phyloP scores from a whole-genome alignment of 2,888 invertebrate genomes.

The Thymelicus sylvestris region DNA sequence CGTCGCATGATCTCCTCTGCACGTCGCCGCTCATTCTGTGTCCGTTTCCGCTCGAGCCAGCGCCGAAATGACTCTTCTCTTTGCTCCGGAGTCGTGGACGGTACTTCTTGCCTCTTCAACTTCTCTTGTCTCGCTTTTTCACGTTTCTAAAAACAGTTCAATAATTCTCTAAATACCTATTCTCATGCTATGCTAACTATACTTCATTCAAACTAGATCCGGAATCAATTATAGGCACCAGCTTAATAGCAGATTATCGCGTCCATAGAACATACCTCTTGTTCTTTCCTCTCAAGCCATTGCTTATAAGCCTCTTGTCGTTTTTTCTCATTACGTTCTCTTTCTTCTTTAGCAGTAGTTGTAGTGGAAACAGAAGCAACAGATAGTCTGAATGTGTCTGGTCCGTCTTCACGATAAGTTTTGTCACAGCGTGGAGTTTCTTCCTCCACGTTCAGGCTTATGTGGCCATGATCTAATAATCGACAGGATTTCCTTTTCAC shows the following conservation, averaged over 20 bases:
- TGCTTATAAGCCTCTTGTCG: conserved; percentile 72
- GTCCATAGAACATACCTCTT: conserved; percentile 57
- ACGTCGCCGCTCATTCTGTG: conserved; percentile 64
- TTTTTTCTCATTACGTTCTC: conserved; percentile 71
- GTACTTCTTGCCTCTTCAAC: conserved; percentile 52
- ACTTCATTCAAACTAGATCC: no score
- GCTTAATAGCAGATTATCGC: no score
- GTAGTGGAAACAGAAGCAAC: conserved; percentile 75
- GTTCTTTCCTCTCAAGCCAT: conserved; percentile 76
- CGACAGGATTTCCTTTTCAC: conserved; percentile 73
- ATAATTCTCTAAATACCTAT: no score
- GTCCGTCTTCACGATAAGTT: conserved; percentile 71
- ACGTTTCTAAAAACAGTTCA: conserved; percentile 55
- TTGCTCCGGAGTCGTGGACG: conserved; percentile 67
- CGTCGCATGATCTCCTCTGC: conserved; percentile 73
- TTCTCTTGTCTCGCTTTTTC: conserved; percentile 65
- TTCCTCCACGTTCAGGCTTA: conserved; percentile 43
- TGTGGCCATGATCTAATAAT: conserved; percentile 49
- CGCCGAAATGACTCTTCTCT: conserved; percentile 77
- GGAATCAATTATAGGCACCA: no score
- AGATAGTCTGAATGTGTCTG: conserved; percentile 76
- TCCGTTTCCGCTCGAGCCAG: conserved; percentile 83
- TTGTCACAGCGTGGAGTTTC: conserved; percentile 65
- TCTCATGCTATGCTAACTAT: no score
- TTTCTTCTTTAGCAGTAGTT: conserved; percentile 74